These are phyloP conservation scores for Ceratosolen fusciceps DNA, from an alignment of 1,140 invertebrate species.

Conservation along the genomic window DNA sequence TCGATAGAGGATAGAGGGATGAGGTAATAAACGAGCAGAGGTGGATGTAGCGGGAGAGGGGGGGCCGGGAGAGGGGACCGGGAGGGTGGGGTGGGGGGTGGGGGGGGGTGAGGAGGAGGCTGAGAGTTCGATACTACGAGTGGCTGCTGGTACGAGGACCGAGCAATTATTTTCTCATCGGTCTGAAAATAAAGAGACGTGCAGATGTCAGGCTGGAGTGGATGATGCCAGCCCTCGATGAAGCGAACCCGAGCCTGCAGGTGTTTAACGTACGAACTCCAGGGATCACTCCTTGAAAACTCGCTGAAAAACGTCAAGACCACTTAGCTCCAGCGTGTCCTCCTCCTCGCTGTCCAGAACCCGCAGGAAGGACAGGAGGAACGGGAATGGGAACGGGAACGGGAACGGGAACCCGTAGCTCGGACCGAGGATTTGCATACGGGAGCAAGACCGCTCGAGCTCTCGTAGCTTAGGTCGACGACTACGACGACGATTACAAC, in stretches of 20 bases:
- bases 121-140: too few relatives aligned
- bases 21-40: too few relatives aligned
- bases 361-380: too few relatives aligned
- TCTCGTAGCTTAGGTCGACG: too few relatives aligned
- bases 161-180: constrained; percentile 32
- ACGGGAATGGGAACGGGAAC: constrained; percentile 43
- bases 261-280: constrained; percentile 12
- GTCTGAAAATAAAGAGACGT: background rate
- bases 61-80: too few relatives aligned
- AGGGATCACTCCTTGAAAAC: background rate
- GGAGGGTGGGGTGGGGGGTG: too few relatives aligned
- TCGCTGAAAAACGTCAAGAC: constrained; percentile 44
- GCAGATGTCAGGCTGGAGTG: background rate
- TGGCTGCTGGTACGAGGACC: too few relatives aligned
- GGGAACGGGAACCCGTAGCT: constrained; percentile 11
- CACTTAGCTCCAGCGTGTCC: constrained; percentile 12
- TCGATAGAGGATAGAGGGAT: too few relatives aligned
- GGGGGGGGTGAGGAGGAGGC: too few relatives aligned
- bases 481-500: too few relatives aligned
- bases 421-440: constrained; percentile 60
- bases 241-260: background rate
- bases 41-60: too few relatives aligned
- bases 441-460: background rate
- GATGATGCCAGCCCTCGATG: background rate
- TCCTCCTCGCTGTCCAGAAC: too few relatives aligned